These are phyloP conservation scores for Copidosoma aretas DNA, from an alignment of 2,888 invertebrate genomes.

Conservation along the genomic window DNA sequence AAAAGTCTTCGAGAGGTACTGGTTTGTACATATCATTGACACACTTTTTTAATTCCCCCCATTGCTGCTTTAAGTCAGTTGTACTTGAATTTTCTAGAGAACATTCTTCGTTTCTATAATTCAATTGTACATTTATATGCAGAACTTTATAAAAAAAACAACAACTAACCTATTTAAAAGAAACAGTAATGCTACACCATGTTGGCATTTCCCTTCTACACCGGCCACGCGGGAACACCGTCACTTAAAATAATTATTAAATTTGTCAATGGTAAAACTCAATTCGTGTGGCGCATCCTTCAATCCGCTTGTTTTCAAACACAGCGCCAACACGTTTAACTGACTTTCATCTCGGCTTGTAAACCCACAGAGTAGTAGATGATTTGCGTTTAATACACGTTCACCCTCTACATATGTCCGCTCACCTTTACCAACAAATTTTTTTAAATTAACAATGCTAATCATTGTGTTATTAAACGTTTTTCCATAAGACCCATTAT, in stretches of 20 bases:
- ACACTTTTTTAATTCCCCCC: constrained; percentile 21
- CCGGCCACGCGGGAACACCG: constrained; percentile 15
- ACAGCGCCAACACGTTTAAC: constrained; percentile 14
- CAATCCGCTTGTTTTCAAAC: background rate
- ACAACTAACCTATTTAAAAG: constrained; percentile 14
- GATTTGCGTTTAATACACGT: constrained; percentile 22
- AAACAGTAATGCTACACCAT: constrained; percentile 17
- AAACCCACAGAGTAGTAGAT: constrained; percentile 17
- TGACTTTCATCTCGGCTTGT: background rate
- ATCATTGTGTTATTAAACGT: background rate
- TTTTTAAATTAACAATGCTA: background rate
- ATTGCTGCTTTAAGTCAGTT: constrained; percentile 26
- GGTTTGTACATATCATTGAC: constrained; percentile 17
- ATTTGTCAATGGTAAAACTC: constrained; percentile 6
- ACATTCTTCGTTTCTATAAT: constrained; percentile 1
- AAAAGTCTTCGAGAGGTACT: constrained; percentile 19
- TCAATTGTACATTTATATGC: background rate
- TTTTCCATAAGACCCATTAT: too few relatives aligned
- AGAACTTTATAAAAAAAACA: background rate
- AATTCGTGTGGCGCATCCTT: constrained; percentile 16
- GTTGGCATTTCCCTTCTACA: constrained; percentile 17
- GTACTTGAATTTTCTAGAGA: constrained; percentile 18
- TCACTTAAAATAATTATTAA: background rate
- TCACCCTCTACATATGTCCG: constrained; percentile 18
- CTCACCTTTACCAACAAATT: constrained; percentile 7